These are phyloP conservation scores for Sciurus niger DNA, from an alignment of 2,113 vertebrate species.

Conservation along the genomic window DNA sequence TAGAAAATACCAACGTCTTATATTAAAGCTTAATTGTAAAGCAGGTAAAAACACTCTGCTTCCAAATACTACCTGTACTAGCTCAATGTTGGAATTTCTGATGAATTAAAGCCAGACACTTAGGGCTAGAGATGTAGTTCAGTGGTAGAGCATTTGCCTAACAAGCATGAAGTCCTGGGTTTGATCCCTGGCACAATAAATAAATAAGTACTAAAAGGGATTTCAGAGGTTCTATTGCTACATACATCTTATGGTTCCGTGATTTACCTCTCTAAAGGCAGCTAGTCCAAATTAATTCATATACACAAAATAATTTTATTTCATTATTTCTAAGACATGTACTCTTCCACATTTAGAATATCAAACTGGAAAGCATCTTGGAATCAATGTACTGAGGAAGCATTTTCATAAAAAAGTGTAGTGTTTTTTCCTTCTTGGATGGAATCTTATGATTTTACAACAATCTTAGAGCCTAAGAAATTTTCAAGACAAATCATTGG, in stretches of 20 bases:
- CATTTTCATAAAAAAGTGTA: not conserved
- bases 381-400: not conserved
- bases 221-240: not conserved
- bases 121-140: too few species aligned
- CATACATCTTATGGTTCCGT: not conserved
- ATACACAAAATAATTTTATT: conserved; percentile 4
- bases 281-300: conserved; percentile 32
- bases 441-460: not conserved
- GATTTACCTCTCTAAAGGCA: not conserved
- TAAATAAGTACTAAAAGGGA: not conserved
- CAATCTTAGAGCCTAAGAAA: not conserved
- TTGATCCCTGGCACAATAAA: not conserved
- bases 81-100: not conserved
- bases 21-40: not conserved
- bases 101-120: not conserved
- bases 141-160: too few species aligned
- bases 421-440: not conserved
- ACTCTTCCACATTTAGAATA: not conserved
- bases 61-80: not conserved
- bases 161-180: too few species aligned
- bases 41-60: not conserved
- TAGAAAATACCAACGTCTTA: conserved; percentile 9
- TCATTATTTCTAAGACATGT: not conserved
- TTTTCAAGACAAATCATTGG: not conserved
- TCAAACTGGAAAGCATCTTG: not conserved